Percentiles rank a stretch among this genome's conserved stretches.
Conservation (phyloP, 53 echinoderm and acorn worm species). For the Arbacia lixula region DNA sequence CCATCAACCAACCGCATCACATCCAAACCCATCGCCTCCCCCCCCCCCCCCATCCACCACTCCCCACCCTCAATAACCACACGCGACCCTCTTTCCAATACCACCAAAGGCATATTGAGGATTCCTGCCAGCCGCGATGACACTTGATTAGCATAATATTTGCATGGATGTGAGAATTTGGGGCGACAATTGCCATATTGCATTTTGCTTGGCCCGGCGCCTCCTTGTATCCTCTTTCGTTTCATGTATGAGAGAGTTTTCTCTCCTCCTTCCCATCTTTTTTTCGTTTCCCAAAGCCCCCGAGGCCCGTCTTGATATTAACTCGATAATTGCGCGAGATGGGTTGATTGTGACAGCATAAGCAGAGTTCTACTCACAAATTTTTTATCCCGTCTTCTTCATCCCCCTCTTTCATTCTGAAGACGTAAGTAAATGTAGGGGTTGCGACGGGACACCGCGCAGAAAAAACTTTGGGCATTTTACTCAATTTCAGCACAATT, state of each 20-base stretch:
- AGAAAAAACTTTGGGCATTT: constrained; percentile 31
- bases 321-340: constrained; percentile 54
- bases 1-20: too few relatives aligned
- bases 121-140: neutral
- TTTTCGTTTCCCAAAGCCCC: too few relatives aligned
- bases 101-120: constrained; percentile 21
- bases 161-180: constrained; percentile 44
- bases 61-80: constrained; percentile 1
- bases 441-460: neutral
- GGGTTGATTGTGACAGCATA: constrained; percentile 45
- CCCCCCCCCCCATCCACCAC: neutral
- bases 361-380: too few relatives aligned
- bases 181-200: constrained; percentile 54
- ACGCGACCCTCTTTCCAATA: too few relatives aligned
- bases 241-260: neutral
- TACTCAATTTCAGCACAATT: constrained; percentile 47
- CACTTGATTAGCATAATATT: constrained; percentile 60
- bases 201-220: constrained; percentile 28
- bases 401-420: neutral
- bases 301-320: constrained; percentile 41
- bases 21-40: too few relatives aligned
- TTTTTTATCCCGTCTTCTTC: too few relatives aligned
- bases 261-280: constrained; percentile 9
- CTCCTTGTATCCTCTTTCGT: constrained; percentile 34
- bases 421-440: neutral